Base-by-base conservation (phyloP, 2,888 invertebrate species). In the Buathra laborator region DNA sequence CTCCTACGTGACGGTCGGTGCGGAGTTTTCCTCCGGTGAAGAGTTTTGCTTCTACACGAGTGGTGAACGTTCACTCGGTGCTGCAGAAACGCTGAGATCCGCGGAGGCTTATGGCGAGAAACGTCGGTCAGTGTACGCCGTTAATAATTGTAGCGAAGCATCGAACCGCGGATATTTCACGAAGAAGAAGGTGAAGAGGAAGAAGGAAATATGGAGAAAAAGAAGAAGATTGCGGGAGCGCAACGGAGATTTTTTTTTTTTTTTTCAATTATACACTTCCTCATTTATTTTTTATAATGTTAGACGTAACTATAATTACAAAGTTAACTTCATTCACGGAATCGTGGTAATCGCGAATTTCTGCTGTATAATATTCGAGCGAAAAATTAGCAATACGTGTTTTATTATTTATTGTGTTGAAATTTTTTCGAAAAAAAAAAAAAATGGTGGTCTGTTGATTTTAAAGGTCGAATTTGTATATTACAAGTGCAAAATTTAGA, bases 1-100 rank as follows among this genome's bases (percentile, higher is more conserved):
- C 89, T 90, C 89, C 89, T 90, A 90, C 89, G 87, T 86, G 85
- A 66, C 75, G 46, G 66, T 51, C 43, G 64, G 37, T 48, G 56
- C 56, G 12, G 24, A 56, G 56, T 66, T 76, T 66, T 66, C 37
- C 48, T 16, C 56, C 62, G 24, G 64, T 32, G 48, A 44, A 78
- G 19, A 24, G 66, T 83, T 79, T 48, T 9, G 32, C 48, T 48
- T 48, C 62, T 48, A 48, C 48, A 19, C 19, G 16, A 66, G 48
- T 10, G 70, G 75, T 16, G 81, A 81, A 74, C 81, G 62, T 64
- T 72, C 72, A 46, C 72, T 72, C 72, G 24, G 72, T 46, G 53
- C 56, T 70, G 12, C 19, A 43, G 43, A 74, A 24, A 67, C 48
- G 48, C n/a, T n/a, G n/a, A 48, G 12, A 48, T 2, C n/a, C 48